phyloP scores from a whole-genome alignment of 1,140 invertebrate genomes.

The Apocrypta bakeri region DNA sequence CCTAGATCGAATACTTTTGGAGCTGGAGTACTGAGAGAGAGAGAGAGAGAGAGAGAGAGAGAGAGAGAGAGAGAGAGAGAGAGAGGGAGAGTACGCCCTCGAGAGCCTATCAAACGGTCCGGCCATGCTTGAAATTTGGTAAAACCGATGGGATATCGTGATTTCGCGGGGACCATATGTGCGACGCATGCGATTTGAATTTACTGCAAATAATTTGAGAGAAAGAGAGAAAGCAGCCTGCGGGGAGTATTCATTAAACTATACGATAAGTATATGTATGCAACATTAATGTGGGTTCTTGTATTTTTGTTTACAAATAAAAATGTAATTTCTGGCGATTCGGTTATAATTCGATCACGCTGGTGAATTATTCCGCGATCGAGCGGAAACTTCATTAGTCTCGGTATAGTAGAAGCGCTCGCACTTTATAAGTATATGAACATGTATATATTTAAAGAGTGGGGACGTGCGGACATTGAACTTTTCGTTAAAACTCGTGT shows the following conservation, averaged over 20 bases:
- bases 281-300: background rate
- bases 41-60: background rate
- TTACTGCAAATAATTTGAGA: conserved; percentile 33
- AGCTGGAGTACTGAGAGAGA: background rate
- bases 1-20: background rate
- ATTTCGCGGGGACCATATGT: conserved; percentile 49
- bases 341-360: conserved; percentile 30
- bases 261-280: background rate
- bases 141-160: conserved; percentile 59
- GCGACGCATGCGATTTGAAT: conserved; percentile 20
- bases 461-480: conserved; percentile 29
- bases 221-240: background rate
- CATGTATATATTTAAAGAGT: background rate
- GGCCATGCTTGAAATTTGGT: conserved; percentile 65
- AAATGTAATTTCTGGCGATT: conserved; percentile 13
- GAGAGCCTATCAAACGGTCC: conserved; percentile 63
- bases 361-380: conserved; percentile 47
- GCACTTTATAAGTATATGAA: background rate
- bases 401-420: background rate
- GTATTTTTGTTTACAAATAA: conserved; percentile 21
- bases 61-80: background rate
- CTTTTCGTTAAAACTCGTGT: background rate
- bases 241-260: conserved; percentile 35
- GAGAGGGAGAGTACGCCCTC: conserved; percentile 35
- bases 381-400: conserved; percentile 48